Evolutionary conservation across 2,113 vertebrate genomes (phyloP).

Genomic region (Platysteira castanea): DNA sequence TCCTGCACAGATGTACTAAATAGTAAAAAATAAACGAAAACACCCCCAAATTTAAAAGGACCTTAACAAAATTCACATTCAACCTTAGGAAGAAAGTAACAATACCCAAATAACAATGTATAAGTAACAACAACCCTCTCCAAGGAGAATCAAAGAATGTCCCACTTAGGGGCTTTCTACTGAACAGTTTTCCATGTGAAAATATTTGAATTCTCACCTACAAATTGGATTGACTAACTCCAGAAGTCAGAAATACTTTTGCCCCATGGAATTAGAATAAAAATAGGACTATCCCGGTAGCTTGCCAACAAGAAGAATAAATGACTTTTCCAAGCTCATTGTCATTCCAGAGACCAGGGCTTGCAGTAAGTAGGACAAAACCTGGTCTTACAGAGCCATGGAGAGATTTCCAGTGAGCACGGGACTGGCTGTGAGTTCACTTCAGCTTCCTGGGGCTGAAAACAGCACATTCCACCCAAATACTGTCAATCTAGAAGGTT

Average conservation of each 20-base stretch:
- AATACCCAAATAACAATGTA: background rate
- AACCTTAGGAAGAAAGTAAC: background rate
- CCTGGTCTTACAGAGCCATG: background rate
- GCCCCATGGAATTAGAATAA: background rate
- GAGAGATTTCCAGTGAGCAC: background rate
- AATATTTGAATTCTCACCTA: background rate
- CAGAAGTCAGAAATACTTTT: background rate
- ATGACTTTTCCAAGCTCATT: background rate
- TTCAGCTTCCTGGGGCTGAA: background rate
- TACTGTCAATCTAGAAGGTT: no score
- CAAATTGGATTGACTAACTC: background rate
- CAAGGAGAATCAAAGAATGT: background rate
- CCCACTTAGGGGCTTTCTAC: background rate
- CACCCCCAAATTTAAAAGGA: background rate
- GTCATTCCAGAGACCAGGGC: background rate
- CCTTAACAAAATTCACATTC: background rate
- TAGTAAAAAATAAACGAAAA: background rate
- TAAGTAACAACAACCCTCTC: background rate
- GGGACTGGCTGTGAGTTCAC: background rate
- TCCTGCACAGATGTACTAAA: background rate
- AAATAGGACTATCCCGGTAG: background rate
- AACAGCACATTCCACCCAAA: background rate
- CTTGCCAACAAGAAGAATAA: background rate
- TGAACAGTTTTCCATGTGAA: background rate
- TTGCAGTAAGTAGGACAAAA: background rate